Evolutionary conservation across 2,113 vertebrate genomes (phyloP), one percentile per base, ranked within the genome.

Genomic region (Orycteropus afer): DNA sequence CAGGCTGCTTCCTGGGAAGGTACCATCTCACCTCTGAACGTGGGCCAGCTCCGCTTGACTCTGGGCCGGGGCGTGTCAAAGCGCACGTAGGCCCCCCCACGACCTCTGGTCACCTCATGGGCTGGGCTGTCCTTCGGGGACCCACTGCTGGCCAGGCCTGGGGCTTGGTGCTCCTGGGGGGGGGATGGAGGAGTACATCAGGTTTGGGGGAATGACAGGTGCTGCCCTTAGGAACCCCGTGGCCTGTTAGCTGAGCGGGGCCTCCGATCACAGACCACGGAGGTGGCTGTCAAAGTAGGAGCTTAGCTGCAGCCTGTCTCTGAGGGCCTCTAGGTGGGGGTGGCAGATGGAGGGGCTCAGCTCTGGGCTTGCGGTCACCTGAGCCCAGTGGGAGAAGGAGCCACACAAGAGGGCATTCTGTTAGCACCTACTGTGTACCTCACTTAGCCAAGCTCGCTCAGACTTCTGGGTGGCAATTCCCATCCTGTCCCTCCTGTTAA

Each of bases 31-130:
- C 99, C 99, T 95, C 98, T 98, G 86, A 99, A 98, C 32, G 99
- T 99, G 5, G 99, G 99, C 99, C 99, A 99, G 97, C 98, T 99
- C 95, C 94, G 98, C 97, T 98, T 98, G 85, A 99, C 98, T 95
- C 99, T 98, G 12, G 98, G 98, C 89, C 93, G 98, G 1, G 99
- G 99, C 65, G 99, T 98, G 0, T 99, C 99, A 0, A 99, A 99
- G 63, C 99, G 98, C 84, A 99, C 97, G 37, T 99, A 99, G 73
- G 98, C 98, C 7, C 98, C 96, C 0, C 99, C 97, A 3, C 98
- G 97, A 0, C 97, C 95, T 90, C 99, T 95, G 37, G 99, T 98
- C 12, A 95, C 97, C n/a, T 99, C 99, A 0, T 97, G 95, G 6
- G 96, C 97, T 0, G 98, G 99, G 90, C 99, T 99, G 96, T 98